Conservation (phyloP, 2,113 vertebrate genomes). For the Atherinomorus stipes region DNA sequence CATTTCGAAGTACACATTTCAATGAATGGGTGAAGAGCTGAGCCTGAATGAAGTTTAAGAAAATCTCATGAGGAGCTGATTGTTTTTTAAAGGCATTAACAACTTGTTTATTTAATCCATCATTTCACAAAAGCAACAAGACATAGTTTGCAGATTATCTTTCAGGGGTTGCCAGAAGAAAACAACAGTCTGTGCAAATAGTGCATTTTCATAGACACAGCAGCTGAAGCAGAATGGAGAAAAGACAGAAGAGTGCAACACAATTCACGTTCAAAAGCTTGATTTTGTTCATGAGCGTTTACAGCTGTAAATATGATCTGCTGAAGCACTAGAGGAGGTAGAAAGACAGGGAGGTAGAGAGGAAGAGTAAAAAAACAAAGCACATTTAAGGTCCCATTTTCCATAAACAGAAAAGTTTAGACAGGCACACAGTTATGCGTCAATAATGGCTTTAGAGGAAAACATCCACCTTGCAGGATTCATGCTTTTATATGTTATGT, state of each 20-base stretch:
- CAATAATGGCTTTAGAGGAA: conserved; percentile 20
- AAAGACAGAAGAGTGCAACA: background rate
- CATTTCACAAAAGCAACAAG: conserved; percentile 46
- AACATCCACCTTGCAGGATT: background rate
- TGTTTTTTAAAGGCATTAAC: conserved; percentile 12
- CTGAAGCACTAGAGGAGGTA: conserved; percentile 41
- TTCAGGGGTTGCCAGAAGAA: conserved; percentile 7
- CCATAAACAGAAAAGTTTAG: conserved; percentile 14
- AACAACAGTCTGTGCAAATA: conserved; percentile 71
- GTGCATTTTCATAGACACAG: conserved; percentile 66
- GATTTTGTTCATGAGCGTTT: too few relatives aligned
- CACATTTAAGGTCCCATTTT: conserved; percentile 23
- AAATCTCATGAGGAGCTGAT: too few relatives aligned
- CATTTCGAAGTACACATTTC: background rate
- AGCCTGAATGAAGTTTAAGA: background rate
- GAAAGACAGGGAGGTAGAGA: conserved; percentile 56
- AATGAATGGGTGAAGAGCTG: background rate
- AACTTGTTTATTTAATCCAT: conserved; percentile 46
- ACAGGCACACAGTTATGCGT: conserved; percentile 33
- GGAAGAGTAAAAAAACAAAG: conserved; percentile 26
- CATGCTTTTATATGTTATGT: conserved; percentile 16
- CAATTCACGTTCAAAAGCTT: too few relatives aligned
- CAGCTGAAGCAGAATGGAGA: background rate
- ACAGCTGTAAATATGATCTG: background rate
- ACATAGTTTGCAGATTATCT: conserved; percentile 1